phyloP scores from a whole-genome alignment of 2,113 vertebrate species.

The Eretmochelys imbricata region DNA sequence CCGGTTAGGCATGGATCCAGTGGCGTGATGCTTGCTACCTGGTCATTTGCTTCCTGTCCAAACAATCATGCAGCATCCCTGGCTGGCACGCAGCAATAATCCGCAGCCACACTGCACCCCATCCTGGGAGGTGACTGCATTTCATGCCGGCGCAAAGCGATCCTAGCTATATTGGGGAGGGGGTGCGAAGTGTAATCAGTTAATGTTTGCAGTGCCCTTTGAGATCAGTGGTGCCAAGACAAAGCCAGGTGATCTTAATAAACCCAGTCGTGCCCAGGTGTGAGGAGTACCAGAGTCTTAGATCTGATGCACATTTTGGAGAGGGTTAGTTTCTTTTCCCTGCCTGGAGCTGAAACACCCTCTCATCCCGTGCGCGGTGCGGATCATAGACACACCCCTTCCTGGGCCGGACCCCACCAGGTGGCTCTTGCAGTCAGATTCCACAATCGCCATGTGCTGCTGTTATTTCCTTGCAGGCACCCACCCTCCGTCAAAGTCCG shows the following conservation, averaged over 20 bases:
- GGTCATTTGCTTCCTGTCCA: background rate
- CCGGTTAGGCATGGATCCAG: background rate
- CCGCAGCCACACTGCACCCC: background rate
- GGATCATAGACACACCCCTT: background rate
- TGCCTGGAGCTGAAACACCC: background rate
- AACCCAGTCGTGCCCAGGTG: background rate
- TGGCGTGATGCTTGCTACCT: background rate
- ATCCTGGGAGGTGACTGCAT: conserved; percentile 42
- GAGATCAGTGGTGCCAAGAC: background rate
- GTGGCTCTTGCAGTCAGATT: background rate
- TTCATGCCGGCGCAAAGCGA: conserved; percentile 48
- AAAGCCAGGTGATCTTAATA: background rate
- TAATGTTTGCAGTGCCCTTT: background rate
- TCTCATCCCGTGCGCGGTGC: background rate
- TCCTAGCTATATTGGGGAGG: conserved; percentile 44
- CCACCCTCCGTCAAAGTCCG: background rate
- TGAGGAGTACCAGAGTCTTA: background rate
- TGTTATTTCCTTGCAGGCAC: background rate
- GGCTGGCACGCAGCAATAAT: background rate
- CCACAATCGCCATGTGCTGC: background rate
- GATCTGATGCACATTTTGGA: background rate
- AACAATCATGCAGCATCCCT: background rate
- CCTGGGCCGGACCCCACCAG: background rate
- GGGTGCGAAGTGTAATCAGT: background rate
- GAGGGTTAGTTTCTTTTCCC: too few relatives aligned